Conservation (phyloP, 37 sponge, comb jelly and placozoan genomes). For the Chondrilla cf. caribensis region DNA sequence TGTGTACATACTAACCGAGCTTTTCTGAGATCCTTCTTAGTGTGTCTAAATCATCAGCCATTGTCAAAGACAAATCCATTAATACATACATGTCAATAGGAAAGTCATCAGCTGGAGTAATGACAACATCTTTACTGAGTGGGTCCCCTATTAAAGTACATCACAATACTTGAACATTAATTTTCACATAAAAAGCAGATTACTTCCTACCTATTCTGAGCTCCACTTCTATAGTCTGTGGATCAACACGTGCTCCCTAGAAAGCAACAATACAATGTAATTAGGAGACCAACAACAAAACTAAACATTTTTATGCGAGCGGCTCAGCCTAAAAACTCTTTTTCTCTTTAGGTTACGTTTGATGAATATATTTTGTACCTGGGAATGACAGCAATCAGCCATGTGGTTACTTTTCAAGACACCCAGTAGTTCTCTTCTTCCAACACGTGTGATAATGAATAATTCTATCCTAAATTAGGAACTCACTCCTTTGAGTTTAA, state of each 20-base stretch:
- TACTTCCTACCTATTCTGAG: conserved; percentile 3
- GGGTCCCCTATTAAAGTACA: neutral
- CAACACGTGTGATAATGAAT: too few species aligned
- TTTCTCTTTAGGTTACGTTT: neutral
- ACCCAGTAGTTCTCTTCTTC: too few species aligned
- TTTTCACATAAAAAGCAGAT: neutral
- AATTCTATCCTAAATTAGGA: too few species aligned
- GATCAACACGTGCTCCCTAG: neutral
- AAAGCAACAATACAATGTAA: neutral
- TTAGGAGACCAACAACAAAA: neutral
- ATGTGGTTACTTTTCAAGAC: too few species aligned
- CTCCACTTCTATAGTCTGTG: neutral
- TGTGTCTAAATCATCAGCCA: conserved; percentile 33
- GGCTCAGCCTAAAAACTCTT: neutral
- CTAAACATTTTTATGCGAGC: neutral
- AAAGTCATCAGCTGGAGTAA: conserved; percentile 20
- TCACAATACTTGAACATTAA: neutral
- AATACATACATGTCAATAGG: conserved; percentile 79
- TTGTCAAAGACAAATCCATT: conserved; percentile 70
- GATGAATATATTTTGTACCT: neutral
- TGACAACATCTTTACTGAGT: neutral
- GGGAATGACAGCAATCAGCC: too few species aligned
- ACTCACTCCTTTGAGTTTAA: too few species aligned
- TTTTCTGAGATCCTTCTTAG: conserved; percentile 24
- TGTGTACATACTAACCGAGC: conserved; percentile 40